phyloP scores from a whole-genome alignment of 2,888 invertebrate species.

The Galeruca laticollis region DNA sequence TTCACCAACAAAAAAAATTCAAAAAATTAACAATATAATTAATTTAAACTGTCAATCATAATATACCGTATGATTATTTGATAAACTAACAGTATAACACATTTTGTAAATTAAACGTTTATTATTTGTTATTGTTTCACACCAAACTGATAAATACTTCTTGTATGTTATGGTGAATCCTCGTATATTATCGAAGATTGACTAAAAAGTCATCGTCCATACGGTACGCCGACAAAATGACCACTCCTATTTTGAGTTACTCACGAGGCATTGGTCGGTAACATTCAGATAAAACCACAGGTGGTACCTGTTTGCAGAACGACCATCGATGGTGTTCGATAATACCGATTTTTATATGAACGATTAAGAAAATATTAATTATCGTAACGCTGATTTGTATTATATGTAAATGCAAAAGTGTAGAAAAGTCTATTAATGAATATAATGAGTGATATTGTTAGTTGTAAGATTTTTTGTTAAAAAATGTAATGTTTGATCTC shows the following conservation, averaged over 20 bases:
- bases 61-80: conserved; percentile 61
- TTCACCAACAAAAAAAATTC: conserved; percentile 35
- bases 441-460: no score
- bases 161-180: conserved; percentile 62
- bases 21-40: conserved; percentile 43
- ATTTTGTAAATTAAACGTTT: conserved; percentile 65
- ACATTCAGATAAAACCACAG: conserved; percentile 44
- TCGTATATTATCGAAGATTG: conserved; percentile 63
- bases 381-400: not conserved
- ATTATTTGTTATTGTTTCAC: conserved; percentile 68
- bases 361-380: not conserved
- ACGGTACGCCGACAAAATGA: conserved; percentile 57
- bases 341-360: conserved; percentile 20
- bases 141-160: conserved; percentile 66
- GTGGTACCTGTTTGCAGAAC: conserved; percentile 43
- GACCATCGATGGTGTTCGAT: conserved; percentile 41
- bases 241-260: conserved; percentile 51
- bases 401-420: no score
- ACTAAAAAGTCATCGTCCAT: conserved; percentile 60
- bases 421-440: no score
- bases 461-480: no score
- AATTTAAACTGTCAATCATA: conserved; percentile 60
- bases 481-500: no score
- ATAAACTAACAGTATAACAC: conserved; percentile 61
- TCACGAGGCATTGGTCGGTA: conserved; percentile 54